A percentile compares a stretch with the other conserved stretches of the same genome.
phyloP scores from a whole-genome alignment of 2,113 vertebrate species.

The Cephalopholis sonnerati region DNA sequence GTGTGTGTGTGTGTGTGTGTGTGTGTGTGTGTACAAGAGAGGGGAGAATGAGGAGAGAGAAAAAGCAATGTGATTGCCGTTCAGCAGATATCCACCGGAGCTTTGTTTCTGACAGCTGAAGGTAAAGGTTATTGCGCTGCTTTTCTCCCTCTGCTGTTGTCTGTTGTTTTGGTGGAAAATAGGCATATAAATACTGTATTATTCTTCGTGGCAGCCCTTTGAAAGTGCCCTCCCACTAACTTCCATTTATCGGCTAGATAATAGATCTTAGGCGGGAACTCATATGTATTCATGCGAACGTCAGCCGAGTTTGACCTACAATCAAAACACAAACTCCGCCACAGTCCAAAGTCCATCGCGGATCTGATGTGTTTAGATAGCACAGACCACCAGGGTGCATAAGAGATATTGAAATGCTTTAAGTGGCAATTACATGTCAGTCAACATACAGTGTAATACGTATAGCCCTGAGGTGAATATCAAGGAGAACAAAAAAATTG shows the following conservation, averaged over 20 bases:
- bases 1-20: slow-evolving; percentile 22
- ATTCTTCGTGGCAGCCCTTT: slow-evolving; percentile 39
- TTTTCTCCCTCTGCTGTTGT: slow-evolving; percentile 41
- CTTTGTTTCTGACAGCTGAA: slow-evolving; percentile 75
- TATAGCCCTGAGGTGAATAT: not conserved
- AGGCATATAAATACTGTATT: slow-evolving; percentile 47
- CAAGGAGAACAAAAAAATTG: too few relatives aligned
- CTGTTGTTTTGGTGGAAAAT: slow-evolving; percentile 50
- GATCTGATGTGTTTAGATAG: not conserved
- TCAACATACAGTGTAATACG: not conserved
- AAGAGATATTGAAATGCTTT: not conserved
- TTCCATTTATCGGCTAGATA: slow-evolving; percentile 33
- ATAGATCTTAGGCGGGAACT: slow-evolving; percentile 17
- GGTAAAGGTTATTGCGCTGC: slow-evolving; percentile 79
- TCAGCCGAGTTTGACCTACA: slow-evolving; percentile 4
- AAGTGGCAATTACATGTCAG: slow-evolving; percentile 2
- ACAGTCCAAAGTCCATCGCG: not conserved
- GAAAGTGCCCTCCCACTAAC: slow-evolving; percentile 55
- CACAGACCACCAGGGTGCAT: accelerated
- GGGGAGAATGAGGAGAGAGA: slow-evolving; percentile 23
- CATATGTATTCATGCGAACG: slow-evolving; percentile 39
- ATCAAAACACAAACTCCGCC: slow-evolving; percentile 2
- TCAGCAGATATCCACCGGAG: slow-evolving; percentile 68
- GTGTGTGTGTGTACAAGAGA: slow-evolving; percentile 7
- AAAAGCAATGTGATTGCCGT: slow-evolving; percentile 73